phyloP scores from a whole-genome alignment of 2,888 invertebrate genomes.

The Gerris lacustris region DNA sequence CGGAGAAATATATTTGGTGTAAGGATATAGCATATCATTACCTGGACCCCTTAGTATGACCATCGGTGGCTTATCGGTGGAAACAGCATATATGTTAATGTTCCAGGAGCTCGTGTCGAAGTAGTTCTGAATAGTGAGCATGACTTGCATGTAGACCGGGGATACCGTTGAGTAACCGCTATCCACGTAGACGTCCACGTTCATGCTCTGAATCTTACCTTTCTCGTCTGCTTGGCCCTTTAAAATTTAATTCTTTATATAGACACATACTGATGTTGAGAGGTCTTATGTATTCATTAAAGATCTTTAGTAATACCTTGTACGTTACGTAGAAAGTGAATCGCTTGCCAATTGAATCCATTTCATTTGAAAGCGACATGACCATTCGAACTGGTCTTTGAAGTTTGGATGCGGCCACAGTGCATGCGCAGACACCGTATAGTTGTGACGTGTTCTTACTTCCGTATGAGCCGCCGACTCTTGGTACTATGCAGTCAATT shows the following conservation, averaged over 20 bases:
- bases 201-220: slow-evolving; percentile 55
- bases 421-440: slow-evolving; percentile 40
- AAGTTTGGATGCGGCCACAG: slow-evolving; percentile 53
- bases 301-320: slow-evolving; percentile 28
- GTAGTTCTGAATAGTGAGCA: slow-evolving; percentile 38
- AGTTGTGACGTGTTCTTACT: slow-evolving; percentile 36
- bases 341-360: slow-evolving; percentile 35
- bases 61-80: slow-evolving; percentile 54
- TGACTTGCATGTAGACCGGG: slow-evolving; percentile 22
- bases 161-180: slow-evolving; percentile 35
- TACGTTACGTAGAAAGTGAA: slow-evolving; percentile 30
- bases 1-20: no score
- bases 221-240: slow-evolving; percentile 43
- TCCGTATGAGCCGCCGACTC: slow-evolving; percentile 41
- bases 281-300: no score
- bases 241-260: slow-evolving; percentile 11
- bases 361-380: slow-evolving; percentile 37
- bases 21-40: slow-evolving; percentile 34
- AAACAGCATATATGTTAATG: slow-evolving; percentile 37
- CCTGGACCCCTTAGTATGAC: slow-evolving; percentile 62
- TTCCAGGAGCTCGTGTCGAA: slow-evolving; percentile 52
- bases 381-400: slow-evolving; percentile 51
- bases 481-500: slow-evolving; percentile 36
- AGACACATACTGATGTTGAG: no score
- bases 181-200: slow-evolving; percentile 41